These are phyloP conservation scores for Capromys pilorides DNA, from an alignment of 2,797 vertebrate genomes.

Conservation along the genomic window DNA sequence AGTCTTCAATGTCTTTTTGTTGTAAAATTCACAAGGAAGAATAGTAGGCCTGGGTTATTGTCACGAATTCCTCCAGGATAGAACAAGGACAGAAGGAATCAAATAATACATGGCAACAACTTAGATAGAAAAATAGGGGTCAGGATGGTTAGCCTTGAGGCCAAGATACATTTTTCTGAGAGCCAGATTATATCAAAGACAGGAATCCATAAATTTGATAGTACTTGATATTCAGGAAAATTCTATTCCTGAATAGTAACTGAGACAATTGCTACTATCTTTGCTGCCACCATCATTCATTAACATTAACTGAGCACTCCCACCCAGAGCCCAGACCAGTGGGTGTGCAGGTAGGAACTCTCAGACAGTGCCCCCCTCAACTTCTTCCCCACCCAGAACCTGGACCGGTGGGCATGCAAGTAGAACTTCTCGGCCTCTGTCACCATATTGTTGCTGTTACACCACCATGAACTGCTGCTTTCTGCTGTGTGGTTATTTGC, in stretches of 20 bases:
- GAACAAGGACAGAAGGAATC: background rate
- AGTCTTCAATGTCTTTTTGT: background rate
- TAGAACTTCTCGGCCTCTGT: no score
- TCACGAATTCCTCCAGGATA: background rate
- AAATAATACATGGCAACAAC: background rate
- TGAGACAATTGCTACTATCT: background rate
- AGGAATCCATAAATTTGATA: background rate
- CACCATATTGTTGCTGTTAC: no score
- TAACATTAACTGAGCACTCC: slow-evolving; percentile 34
- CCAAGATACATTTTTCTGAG: background rate
- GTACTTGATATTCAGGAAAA: background rate
- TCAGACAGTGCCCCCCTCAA: no score
- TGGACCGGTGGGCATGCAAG: no score
- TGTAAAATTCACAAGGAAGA: background rate
- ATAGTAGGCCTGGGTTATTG: background rate
- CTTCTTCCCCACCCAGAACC: no score
- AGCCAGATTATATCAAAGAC: background rate
- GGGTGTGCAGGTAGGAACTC: no score
- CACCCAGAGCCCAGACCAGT: no score
- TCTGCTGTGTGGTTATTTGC: no score
- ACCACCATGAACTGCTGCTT: no score
- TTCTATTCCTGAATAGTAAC: background rate
- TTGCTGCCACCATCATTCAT: background rate
- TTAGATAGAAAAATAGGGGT: background rate
- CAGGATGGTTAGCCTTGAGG: background rate